phyloP scores from a whole-genome alignment of 2,113 vertebrate genomes.

The Megaptera novaeangliae region DNA sequence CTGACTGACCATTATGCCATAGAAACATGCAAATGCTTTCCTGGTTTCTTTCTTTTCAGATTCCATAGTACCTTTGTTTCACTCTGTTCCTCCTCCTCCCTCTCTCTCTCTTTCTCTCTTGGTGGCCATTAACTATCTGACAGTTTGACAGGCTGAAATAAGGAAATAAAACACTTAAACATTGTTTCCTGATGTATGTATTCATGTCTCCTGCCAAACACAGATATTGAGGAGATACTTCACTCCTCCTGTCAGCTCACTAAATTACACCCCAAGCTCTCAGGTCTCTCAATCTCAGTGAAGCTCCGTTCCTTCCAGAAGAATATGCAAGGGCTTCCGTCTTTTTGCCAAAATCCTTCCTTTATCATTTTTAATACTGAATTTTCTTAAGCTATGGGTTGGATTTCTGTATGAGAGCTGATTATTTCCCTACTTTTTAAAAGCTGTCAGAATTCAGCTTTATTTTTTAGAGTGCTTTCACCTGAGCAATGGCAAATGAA shows the following conservation, averaged over 20 bases:
- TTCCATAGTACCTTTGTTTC: slow-evolving; percentile 79
- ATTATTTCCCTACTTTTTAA: slow-evolving; percentile 27
- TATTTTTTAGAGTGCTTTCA: slow-evolving; percentile 28
- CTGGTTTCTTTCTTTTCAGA: slow-evolving; percentile 66
- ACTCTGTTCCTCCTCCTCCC: slow-evolving; percentile 66
- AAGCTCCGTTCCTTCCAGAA: slow-evolving; percentile 38
- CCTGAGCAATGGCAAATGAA: not conserved
- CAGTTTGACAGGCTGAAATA: slow-evolving; percentile 87
- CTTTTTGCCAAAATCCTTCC: not conserved
- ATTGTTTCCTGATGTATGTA: slow-evolving; percentile 89
- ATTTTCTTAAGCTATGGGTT: slow-evolving; percentile 36
- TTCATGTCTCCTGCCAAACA: slow-evolving; percentile 93
- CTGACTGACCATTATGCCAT: slow-evolving; percentile 43
- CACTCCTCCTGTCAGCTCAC: slow-evolving; percentile 87
- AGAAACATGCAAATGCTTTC: slow-evolving; percentile 55
- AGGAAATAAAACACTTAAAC: slow-evolving; percentile 91
- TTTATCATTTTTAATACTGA: slow-evolving; percentile 34
- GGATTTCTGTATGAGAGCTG: slow-evolving; percentile 43
- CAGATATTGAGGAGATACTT: slow-evolving; percentile 89
- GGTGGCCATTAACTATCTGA: slow-evolving; percentile 87
- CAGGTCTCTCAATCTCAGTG: slow-evolving; percentile 52
- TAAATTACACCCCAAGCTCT: slow-evolving; percentile 86
- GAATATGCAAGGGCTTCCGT: not conserved
- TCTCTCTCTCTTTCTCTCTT: slow-evolving; percentile 76
- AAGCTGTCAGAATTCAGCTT: not conserved